These are phyloP conservation scores for Rhopilema esculentum DNA, from an alignment of 30 jellyfish, hydroid and myxozoan genomes.

Conservation along the genomic window DNA sequence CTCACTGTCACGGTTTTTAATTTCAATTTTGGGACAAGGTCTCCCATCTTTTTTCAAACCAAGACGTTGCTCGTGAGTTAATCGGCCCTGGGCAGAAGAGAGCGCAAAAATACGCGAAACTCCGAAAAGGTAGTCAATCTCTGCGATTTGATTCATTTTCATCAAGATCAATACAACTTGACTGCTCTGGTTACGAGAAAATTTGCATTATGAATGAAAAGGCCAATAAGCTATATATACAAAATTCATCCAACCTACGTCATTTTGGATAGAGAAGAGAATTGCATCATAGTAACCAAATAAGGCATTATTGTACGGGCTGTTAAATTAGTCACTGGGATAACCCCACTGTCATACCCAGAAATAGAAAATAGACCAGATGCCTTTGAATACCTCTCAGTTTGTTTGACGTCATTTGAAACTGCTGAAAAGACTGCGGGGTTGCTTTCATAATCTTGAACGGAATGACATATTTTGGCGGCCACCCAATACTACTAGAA, in stretches of 20 bases:
- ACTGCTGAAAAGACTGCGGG: background rate
- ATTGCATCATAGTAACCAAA: background rate
- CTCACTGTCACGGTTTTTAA: slow-evolving; percentile 25
- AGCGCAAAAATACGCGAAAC: slow-evolving; percentile 21
- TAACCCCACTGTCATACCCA: background rate
- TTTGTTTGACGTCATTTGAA: background rate
- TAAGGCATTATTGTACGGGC: background rate
- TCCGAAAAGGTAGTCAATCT: slow-evolving; percentile 4
- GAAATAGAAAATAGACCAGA: background rate
- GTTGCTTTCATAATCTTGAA: background rate
- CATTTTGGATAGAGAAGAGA: background rate
- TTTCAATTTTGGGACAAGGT: slow-evolving; percentile 40
- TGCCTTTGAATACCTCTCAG: background rate
- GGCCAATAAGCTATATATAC: background rate
- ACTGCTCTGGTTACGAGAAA: background rate
- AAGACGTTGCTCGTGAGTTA: slow-evolving; percentile 56
- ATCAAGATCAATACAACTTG: background rate
- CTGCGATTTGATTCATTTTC: slow-evolving; percentile 15
- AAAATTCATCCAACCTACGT: background rate
- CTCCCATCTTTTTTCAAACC: slow-evolving; percentile 41
- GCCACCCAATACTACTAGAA: background rate
- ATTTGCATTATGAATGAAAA: background rate
- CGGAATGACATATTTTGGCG: background rate
- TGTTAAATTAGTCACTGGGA: background rate
- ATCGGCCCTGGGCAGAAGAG: slow-evolving; percentile 7